phyloP scores from a whole-genome alignment of 2,113 vertebrate genomes.

The Mastomys coucha region DNA sequence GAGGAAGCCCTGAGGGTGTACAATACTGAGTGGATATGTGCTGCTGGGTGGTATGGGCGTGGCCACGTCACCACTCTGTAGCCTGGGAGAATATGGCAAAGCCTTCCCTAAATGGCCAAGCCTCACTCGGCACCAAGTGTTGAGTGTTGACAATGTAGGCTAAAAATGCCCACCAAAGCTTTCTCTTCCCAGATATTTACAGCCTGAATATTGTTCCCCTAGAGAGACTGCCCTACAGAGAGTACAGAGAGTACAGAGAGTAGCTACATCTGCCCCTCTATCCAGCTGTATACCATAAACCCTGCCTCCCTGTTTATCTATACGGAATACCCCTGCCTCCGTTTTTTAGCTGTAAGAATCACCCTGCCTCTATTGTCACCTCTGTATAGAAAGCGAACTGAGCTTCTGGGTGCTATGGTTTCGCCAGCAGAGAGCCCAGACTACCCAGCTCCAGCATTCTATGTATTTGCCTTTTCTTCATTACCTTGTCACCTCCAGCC shows the following conservation, averaged over 20 bases:
- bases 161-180: not conserved
- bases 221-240: not conserved
- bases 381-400: not conserved
- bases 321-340: not conserved
- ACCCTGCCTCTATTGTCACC: not conserved
- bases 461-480: not conserved
- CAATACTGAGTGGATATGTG: not conserved
- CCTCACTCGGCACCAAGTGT: not conserved
- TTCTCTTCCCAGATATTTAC: too few relatives aligned
- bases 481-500: too few relatives aligned
- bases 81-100: not conserved
- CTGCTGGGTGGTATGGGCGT: not conserved
- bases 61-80: too few relatives aligned
- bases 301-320: not conserved
- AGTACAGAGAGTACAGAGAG: too few relatives aligned
- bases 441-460: not conserved
- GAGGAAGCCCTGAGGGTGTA: not conserved
- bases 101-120: too few relatives aligned
- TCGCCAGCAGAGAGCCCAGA: not conserved
- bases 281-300: not conserved
- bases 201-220: not conserved
- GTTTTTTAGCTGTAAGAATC: not conserved
- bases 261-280: not conserved
- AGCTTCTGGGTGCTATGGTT: not conserved
- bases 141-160: not conserved